Evolutionary conservation across 2,113 vertebrate species (phyloP).

Genomic region (Lophura nycthemera): DNA sequence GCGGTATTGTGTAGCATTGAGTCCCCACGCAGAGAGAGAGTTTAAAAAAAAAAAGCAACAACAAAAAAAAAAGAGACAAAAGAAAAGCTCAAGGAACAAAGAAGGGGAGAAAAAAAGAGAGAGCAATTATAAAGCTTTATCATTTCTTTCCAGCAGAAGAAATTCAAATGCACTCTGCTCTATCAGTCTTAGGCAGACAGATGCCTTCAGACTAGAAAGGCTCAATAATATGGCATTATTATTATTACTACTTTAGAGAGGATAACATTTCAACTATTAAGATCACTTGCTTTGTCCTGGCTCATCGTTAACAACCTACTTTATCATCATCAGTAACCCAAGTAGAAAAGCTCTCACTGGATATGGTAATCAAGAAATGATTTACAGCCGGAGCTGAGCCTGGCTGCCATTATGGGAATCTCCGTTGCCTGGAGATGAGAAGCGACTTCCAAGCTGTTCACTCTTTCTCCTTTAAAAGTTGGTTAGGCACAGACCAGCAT

Average conservation of each 20-base stretch:
- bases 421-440: not conserved
- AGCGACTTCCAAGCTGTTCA: constrained; percentile 9
- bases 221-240: constrained; percentile 46
- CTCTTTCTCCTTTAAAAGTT: constrained; percentile 11
- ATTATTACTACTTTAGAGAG: constrained; percentile 47
- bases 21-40: not conserved
- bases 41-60: not conserved
- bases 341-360: constrained; percentile 35
- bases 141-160: constrained; percentile 7
- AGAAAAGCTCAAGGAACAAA: not conserved
- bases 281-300: constrained; percentile 56
- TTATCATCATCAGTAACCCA: constrained; percentile 48
- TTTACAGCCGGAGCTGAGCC: not conserved
- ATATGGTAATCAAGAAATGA: constrained; percentile 36
- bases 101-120: not conserved
- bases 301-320: constrained; percentile 54
- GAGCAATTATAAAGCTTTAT: constrained; percentile 33
- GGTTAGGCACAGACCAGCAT: not conserved
- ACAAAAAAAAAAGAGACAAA: not conserved
- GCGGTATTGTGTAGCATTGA: constrained; percentile 1
- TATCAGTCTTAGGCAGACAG: constrained; percentile 45
- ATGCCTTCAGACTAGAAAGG: constrained; percentile 43
- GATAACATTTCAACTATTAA: constrained; percentile 54
- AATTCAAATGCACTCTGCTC: constrained; percentile 34
- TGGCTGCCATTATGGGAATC: not conserved